phyloP scores from a whole-genome alignment of 2,113 vertebrate genomes.

The Chaetodon trifascialis region DNA sequence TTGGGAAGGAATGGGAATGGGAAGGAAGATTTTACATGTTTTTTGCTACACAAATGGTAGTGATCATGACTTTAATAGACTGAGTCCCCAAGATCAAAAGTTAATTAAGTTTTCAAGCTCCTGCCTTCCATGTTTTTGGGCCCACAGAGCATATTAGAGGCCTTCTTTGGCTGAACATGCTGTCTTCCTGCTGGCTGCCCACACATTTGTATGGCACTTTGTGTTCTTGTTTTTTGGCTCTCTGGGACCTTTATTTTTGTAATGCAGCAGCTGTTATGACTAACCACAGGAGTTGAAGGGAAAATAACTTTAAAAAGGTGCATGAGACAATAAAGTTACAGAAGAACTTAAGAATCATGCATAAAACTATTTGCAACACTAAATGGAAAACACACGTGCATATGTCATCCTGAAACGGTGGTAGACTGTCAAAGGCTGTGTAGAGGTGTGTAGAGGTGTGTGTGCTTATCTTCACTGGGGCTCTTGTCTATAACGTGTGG shows the following conservation, averaged over 20 bases:
- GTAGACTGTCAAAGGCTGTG: neutral
- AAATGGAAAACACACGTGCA: neutral
- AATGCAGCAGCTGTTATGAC: neutral
- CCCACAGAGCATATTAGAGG: too few species aligned
- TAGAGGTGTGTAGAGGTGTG: constrained; percentile 7
- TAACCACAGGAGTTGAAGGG: neutral
- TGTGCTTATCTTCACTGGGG: neutral
- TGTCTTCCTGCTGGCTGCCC: neutral
- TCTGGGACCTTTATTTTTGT: neutral
- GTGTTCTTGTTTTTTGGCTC: too few species aligned
- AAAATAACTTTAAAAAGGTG: neutral
- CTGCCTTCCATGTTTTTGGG: too few species aligned
- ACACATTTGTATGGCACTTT: neutral
- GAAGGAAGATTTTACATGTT: neutral
- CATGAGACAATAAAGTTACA: constrained; percentile 1
- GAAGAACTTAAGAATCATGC: neutral
- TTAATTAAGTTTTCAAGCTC: too few species aligned
- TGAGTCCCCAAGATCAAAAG: too few species aligned
- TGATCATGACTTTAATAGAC: too few species aligned
- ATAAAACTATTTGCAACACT: neutral
- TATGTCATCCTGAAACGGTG: neutral
- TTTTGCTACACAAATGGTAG: too few species aligned
- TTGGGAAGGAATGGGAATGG: too few species aligned
- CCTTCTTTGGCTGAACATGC: neutral
- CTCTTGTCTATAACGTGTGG: neutral